Percentiles rank a stretch among this genome's conserved stretches.
Evolutionary conservation across 2,888 invertebrate species (phyloP).

Genomic region (Eutolmus rufibarbis): DNA sequence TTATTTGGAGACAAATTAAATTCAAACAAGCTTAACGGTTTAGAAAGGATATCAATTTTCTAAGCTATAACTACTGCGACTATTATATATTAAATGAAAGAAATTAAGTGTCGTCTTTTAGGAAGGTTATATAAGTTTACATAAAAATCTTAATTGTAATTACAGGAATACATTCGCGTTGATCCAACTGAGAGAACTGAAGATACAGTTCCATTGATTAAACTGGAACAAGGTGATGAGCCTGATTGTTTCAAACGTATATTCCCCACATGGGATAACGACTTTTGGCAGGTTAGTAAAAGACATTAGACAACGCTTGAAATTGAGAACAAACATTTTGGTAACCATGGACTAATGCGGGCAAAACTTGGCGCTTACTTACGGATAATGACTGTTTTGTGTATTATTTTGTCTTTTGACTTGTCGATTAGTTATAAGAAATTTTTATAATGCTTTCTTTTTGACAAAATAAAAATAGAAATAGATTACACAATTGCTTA

Average conservation of each 20-base stretch:
- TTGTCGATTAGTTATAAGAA: background rate
- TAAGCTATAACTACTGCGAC: too few relatives aligned
- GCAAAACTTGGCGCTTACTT: background rate
- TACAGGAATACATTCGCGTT: slow-evolving; percentile 73
- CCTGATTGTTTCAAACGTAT: slow-evolving; percentile 76
- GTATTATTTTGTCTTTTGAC: background rate
- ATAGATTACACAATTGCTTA: background rate
- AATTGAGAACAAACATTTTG: background rate
- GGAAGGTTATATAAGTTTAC: too few relatives aligned
- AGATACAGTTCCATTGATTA: slow-evolving; percentile 72
- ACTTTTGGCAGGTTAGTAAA: slow-evolving; percentile 71
- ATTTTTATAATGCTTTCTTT: background rate
- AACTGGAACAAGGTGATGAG: slow-evolving; percentile 77
- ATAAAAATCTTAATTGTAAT: background rate
- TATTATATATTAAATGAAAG: too few relatives aligned
- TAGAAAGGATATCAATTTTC: too few relatives aligned
- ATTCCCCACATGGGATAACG: slow-evolving; percentile 78
- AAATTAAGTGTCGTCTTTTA: too few relatives aligned
- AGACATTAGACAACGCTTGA: background rate
- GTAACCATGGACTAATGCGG: background rate
- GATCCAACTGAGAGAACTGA: slow-evolving; percentile 74
- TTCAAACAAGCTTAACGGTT: background rate
- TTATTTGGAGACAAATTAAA: background rate
- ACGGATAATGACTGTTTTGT: background rate
- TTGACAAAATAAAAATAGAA: background rate